Base-by-base conservation (phyloP, 2,888 invertebrate genomes). In the Pyrgus malvae region DNA sequence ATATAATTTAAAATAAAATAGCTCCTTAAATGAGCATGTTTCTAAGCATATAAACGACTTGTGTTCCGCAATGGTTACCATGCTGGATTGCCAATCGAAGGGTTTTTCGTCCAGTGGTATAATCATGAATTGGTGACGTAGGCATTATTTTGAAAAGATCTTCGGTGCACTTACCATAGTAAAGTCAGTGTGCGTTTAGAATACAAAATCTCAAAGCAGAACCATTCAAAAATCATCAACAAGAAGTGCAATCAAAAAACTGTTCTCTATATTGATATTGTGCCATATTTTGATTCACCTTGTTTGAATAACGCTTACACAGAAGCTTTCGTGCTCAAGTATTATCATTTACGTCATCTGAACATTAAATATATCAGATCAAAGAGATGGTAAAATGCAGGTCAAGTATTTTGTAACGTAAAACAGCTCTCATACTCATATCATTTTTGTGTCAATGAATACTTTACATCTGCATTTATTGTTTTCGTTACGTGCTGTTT, bases 1-100 rank as follows among this genome's bases (percentile, higher is more conserved):
- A 42, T 42, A 33, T 50, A 42, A 50, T 51, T 51, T 35, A 42
- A 51, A 33, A 12, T 27, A 19, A 50, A 42, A 19, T 12, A 25
- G 35, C 27, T 44, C 11, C 25, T 11, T 11, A 35, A 45, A 21
- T 21, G 38, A 38, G 38, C 14, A 21, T 40, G 7, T 14, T 49
- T 12, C 11, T n/a, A 48, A 12, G 6, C 31, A 12, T 4, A 31
- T 31, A n/a, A n/a, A n/a, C n/a, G n/a, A n/a, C n/a, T n/a, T n/a
- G n/a, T n/a, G n/a, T n/a, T n/a, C n/a, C n/a, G n/a, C n/a, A n/a
- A n/a, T n/a, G n/a, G n/a, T n/a, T n/a, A n/a, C n/a, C n/a, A n/a
- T n/a, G n/a, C n/a, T n/a, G n/a, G n/a, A n/a, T n/a, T n/a, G n/a
- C n/a, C n/a, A n/a, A n/a, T n/a, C n/a, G n/a, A n/a, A n/a, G n/a